Evolutionary conservation across 2,113 vertebrate genomes (phyloP), one percentile per base, ranked within the genome.

Genomic region (Oryzias melastigma): DNA sequence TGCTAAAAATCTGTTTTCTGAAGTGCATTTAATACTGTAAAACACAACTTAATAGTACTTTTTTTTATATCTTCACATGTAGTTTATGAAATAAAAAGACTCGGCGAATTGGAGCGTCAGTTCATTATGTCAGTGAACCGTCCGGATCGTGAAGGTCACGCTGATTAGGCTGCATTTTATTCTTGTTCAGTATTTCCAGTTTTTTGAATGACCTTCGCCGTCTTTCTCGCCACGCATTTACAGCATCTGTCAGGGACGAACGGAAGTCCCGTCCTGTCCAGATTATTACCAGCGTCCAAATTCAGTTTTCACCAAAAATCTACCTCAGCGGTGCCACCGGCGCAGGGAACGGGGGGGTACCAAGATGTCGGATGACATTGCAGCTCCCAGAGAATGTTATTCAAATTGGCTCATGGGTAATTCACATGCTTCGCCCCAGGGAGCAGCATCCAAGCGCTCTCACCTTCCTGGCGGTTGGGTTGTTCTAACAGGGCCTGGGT

Each of bases 321-420:
- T 35, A 35, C 35, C 10, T 35, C 10, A 12, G 10, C 10, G 10
- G 10, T 12, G 35, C 71, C 85, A 66, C 77, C 64, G 68, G 80
- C 71, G 52, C 25, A 68, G 69, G 71, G 68, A 48, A 49, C 42
- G 60, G 68, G 80, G 49, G 75, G 65, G 71, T 2, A 48, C 46
- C 58, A 40, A 65, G 85, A 87, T 84, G 82, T 78, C 76, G 80
- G 63, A 84, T 81, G 75, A 83, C 85, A 77, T 84, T 81, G 79
- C 76, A 75, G 82, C 82, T 87, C 70, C 69, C 63, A 57, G 61
- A 77, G 59, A 78, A 80, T 81, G 75, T 72, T 84, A 85, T 88
- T 90, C 71, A 83, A 77, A 84, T 81, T 78, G 78, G 71, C 84
- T 77, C 77, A 74, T 82, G 77, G 76, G 79, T 83, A 83, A 87